Percentiles rank a stretch among this genome's conserved stretches.
phyloP scores from a whole-genome alignment of 2,113 vertebrate genomes.

The Sorex fumeus region DNA sequence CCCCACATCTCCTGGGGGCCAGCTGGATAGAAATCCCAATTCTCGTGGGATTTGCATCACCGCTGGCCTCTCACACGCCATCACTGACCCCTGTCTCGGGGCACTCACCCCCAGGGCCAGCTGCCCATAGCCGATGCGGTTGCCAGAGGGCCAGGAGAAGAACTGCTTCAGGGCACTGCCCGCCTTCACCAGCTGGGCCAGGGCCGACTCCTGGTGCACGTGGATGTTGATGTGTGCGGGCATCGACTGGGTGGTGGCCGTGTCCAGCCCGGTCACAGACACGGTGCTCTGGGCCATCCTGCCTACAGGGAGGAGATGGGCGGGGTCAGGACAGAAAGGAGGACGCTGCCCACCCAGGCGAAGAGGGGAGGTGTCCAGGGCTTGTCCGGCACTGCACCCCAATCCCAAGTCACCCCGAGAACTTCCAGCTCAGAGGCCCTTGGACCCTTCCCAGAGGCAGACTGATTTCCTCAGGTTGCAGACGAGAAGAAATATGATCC shows the following conservation, averaged over 20 bases:
- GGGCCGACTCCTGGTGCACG: slow-evolving; percentile 68
- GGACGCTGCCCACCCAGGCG: neutral
- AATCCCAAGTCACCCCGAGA: no score
- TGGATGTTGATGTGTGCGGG: slow-evolving; percentile 66
- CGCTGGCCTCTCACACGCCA: neutral
- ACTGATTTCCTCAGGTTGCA: no score
- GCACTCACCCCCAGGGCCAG: slow-evolving; percentile 73
- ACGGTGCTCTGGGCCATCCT: slow-evolving; percentile 46
- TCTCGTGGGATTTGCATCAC: neutral
- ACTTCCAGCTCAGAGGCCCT: no score
- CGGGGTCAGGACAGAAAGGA: no score
- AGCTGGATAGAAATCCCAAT: neutral
- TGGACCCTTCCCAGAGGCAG: no score
- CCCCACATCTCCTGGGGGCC: no score
- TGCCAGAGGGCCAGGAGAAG: neutral
- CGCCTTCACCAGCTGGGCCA: slow-evolving; percentile 60
- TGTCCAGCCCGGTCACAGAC: slow-evolving; percentile 2
- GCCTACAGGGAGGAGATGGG: neutral
- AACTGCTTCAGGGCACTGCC: slow-evolving; percentile 12
- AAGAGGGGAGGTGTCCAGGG: rapidly evolving
- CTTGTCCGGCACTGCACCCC: no score
- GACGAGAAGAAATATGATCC: no score
- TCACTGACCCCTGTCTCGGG: neutral
- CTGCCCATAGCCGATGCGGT: neutral
- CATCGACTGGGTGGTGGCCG: neutral